Percentiles rank a stretch among this genome's conserved stretches.
phyloP scores from a whole-genome alignment of 2,888 invertebrate genomes.

The Spodoptera exigua region DNA sequence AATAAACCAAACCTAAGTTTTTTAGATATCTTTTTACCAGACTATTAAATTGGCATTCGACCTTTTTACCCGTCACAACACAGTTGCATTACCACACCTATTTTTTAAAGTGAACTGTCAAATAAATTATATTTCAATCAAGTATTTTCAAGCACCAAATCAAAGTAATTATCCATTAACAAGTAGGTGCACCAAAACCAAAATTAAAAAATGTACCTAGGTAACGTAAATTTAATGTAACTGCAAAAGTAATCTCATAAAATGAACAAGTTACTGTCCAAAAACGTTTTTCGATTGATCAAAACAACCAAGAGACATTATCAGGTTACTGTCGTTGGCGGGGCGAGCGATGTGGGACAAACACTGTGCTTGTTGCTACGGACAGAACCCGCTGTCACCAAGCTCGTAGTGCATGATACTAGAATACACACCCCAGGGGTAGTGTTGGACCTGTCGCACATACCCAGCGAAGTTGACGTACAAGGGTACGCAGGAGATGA shows the following conservation, averaged over 20 bases:
- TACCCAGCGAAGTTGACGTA: conserved; percentile 75
- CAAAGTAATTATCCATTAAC: not conserved
- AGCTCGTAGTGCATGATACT: conserved; percentile 89
- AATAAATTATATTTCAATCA: not conserved
- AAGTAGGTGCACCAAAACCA: no score
- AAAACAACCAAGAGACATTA: conserved; percentile 55
- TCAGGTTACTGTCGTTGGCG: conserved; percentile 80
- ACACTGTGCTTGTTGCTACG: conserved; percentile 89
- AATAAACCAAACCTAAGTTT: no score
- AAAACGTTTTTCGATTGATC: conserved; percentile 37
- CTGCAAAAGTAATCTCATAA: conserved; percentile 3
- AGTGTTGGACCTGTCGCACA: conserved; percentile 82
- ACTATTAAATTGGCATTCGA: not conserved
- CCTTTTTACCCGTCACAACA: no score
- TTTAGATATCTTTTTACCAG: no score
- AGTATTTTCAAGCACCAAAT: conserved; percentile 3
- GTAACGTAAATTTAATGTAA: conserved; percentile 20
- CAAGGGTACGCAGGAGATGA: conserved; percentile 72
- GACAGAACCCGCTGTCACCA: conserved; percentile 88
- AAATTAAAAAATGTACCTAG: not conserved
- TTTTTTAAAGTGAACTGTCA: no score
- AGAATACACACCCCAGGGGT: conserved; percentile 76
- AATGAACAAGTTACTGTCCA: conserved; percentile 52
- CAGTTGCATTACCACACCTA: no score
- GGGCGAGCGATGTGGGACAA: conserved; percentile 86